phyloP scores from a whole-genome alignment of 2,113 vertebrate genomes.

The Myiozetetes cayanensis region DNA sequence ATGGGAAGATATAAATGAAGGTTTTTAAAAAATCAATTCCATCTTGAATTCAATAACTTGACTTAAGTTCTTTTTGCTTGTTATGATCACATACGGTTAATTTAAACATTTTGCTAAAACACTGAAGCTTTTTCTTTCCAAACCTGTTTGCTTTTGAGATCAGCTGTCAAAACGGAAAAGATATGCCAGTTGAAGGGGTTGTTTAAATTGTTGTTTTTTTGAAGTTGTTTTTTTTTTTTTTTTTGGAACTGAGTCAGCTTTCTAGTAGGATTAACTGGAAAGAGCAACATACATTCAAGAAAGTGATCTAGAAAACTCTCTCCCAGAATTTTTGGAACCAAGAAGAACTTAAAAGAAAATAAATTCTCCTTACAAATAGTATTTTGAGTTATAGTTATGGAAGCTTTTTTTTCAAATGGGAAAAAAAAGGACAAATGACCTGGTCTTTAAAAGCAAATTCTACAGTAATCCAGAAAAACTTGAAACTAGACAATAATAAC shows the following conservation, averaged over 20 bases:
- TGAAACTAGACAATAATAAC: background rate
- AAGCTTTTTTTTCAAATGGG: background rate
- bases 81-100: background rate
- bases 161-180: background rate
- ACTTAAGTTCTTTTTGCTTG: background rate
- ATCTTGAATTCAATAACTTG: background rate
- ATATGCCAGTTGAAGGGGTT: background rate
- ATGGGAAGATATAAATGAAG: background rate
- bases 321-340: background rate
- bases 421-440: background rate
- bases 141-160: background rate
- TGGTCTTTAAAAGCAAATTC: background rate
- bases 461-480: background rate
- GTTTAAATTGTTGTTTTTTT: background rate
- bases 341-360: background rate
- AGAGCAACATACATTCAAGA: background rate
- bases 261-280: background rate
- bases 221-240: background rate
- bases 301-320: background rate
- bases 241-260: background rate
- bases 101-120: conserved; percentile 7
- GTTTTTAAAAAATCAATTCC: background rate
- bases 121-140: background rate
- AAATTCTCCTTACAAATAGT: background rate
- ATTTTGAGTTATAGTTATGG: background rate